Evolutionary conservation across 1,140 invertebrate genomes (phyloP).

Genomic region (Steinernema khuongi): DNA sequence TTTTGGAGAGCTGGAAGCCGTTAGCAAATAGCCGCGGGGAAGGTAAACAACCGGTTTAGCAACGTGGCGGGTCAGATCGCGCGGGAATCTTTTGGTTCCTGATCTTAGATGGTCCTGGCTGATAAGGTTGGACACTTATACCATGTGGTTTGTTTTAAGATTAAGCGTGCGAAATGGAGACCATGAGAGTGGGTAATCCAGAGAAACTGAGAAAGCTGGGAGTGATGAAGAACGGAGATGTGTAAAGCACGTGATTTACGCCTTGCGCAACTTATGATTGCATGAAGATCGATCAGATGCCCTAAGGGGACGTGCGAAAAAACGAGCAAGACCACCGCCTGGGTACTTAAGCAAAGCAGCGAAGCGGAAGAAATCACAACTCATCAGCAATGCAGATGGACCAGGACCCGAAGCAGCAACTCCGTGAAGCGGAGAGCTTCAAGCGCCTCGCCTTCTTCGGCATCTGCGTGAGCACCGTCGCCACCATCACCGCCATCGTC

Average conservation of each 20-base stretch:
- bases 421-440: slow-evolving; percentile 1
- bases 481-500: slow-evolving; percentile 34
- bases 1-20: neutral
- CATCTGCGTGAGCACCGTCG: slow-evolving; percentile 33
- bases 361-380: neutral
- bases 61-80: neutral
- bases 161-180: no score
- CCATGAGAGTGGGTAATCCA: no score
- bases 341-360: neutral
- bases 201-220: no score
- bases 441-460: neutral
- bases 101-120: neutral
- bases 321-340: neutral
- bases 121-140: neutral
- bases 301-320: neutral
- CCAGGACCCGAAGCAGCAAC: slow-evolving; percentile 15
- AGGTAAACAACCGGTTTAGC: neutral
- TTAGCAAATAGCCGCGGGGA: neutral
- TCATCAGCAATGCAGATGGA: neutral
- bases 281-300: neutral
- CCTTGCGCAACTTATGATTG: neutral
- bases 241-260: neutral
- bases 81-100: neutral
- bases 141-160: neutral
- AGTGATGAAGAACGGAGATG: neutral